A percentile compares a stretch with the other conserved stretches of the same genome.
Evolutionary conservation across 2,888 invertebrate genomes (phyloP).

Genomic region (Ecdyonurus torrentis): DNA sequence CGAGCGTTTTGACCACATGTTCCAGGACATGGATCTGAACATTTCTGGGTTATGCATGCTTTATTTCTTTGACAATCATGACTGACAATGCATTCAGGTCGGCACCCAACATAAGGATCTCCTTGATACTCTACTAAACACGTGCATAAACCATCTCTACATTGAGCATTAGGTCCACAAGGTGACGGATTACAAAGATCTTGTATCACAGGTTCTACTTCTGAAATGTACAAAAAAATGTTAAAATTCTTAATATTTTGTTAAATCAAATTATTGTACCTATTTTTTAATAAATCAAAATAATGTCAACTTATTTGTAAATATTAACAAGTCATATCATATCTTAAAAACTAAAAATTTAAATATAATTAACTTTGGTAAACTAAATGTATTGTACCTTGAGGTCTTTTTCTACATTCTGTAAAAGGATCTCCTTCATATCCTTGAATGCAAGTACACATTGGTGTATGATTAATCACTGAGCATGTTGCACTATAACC

Average conservation of each 20-base stretch:
- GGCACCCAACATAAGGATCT: conserved; percentile 11
- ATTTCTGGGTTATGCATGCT: conserved; percentile 15
- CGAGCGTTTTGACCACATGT: conserved; percentile 42
- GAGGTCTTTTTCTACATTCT: conserved; percentile 41
- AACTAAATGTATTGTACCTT: conserved; percentile 29
- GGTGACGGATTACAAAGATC: conserved; percentile 57
- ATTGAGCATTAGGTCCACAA: conserved; percentile 37
- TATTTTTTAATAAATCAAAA: no score
- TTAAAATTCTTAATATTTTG: no score
- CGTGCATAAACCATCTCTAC: conserved; percentile 22
- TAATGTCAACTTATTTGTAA: not conserved
- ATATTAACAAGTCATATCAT: not conserved
- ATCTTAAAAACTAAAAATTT: not conserved
- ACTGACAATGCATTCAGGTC: conserved; percentile 21
- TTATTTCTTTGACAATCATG: conserved; percentile 15
- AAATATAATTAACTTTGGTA: not conserved
- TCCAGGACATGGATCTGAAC: conserved; percentile 23
- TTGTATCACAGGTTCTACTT: conserved; percentile 26
- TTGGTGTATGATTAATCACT: conserved; percentile 59
- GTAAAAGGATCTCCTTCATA: conserved; percentile 63
- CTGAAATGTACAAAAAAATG: conserved; percentile 10
- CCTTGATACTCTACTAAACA: conserved; percentile 14
- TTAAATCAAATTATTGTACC: no score
- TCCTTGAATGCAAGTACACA: conserved; percentile 52
- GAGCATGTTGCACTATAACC: conserved; percentile 53